Evolutionary conservation across 1,140 invertebrate species (phyloP).

Genomic region (Drosophila parvula): DNA sequence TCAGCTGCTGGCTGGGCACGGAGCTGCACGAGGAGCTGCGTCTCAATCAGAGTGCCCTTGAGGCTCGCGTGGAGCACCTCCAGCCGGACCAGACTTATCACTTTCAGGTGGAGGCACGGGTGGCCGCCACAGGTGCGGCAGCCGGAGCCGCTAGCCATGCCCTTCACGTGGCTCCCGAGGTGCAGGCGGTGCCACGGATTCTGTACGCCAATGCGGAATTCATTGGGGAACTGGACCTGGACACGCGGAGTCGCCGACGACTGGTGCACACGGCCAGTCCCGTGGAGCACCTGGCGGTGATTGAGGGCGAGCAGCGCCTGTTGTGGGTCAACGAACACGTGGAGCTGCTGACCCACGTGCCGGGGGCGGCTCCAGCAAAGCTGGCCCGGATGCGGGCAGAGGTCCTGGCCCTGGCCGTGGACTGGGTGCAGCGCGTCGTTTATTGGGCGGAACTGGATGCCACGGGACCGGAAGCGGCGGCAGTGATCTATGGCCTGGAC

Average conservation of each 20-base stretch:
- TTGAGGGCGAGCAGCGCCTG: conserved; percentile 89
- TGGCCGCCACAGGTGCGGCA: conserved; percentile 87
- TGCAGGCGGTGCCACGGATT: conserved; percentile 91
- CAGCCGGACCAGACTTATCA: conserved; percentile 87
- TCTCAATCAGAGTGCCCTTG: conserved; percentile 60
- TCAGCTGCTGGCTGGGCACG: conserved; percentile 68
- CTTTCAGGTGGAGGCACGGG: conserved; percentile 90
- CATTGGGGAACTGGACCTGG: conserved; percentile 90
- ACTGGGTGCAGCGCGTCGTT: conserved; percentile 93
- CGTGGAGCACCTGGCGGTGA: conserved; percentile 87
- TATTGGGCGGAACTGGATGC: conserved; percentile 90
- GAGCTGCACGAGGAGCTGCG: conserved; percentile 56
- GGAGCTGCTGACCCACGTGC: conserved; percentile 89
- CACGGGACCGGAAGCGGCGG: conserved; percentile 3
- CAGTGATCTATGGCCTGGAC: conserved; percentile 86
- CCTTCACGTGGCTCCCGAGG: conserved; percentile 85
- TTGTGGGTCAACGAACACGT: conserved; percentile 94
- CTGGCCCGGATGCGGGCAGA: conserved; percentile 88
- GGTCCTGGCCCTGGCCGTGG: conserved; percentile 87
- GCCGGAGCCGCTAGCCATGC: conserved; percentile 85
- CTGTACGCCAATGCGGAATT: conserved; percentile 89
- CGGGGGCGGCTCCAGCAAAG: conserved; percentile 85
- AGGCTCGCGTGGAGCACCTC: conserved; percentile 55
- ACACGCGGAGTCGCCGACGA: conserved; percentile 85
- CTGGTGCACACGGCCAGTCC: conserved; percentile 79